Evolutionary conservation across 1,140 invertebrate genomes (phyloP).

Genomic region (Apis mellifera): DNA sequence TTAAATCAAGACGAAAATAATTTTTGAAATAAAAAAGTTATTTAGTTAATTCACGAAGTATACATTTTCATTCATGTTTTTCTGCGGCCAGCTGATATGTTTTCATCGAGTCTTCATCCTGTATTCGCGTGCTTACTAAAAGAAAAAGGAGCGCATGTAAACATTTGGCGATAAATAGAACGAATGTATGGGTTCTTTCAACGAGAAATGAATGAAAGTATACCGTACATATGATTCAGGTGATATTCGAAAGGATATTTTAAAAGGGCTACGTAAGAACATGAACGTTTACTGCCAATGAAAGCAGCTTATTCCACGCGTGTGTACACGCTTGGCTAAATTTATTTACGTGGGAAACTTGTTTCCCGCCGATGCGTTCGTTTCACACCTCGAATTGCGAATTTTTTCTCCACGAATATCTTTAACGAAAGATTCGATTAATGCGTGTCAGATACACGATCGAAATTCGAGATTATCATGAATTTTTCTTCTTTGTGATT

Average conservation of each 20-base stretch:
- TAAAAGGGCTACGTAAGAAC: slow-evolving; percentile 2
- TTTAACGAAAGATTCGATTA: background rate
- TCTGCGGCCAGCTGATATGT: too few relatives aligned
- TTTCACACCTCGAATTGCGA: background rate
- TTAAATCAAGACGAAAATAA: too few relatives aligned
- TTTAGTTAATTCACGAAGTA: too few relatives aligned
- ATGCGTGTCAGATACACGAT: background rate
- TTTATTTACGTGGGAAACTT: slow-evolving; percentile 30
- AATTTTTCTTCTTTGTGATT: too few relatives aligned
- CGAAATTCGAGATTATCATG: too few relatives aligned
- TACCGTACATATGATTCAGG: background rate
- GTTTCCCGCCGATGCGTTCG: background rate
- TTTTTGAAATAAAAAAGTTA: too few relatives aligned
- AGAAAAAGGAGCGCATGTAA: background rate
- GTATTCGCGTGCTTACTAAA: too few relatives aligned
- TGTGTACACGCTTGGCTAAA: slow-evolving; percentile 3
- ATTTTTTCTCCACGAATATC: background rate
- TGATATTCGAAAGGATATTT: background rate
- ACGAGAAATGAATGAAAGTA: background rate
- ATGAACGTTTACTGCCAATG: slow-evolving; percentile 21
- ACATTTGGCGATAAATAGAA: background rate
- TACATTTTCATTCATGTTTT: too few relatives aligned
- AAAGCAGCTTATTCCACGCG: slow-evolving; percentile 9
- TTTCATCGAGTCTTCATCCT: too few relatives aligned
- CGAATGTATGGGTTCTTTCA: too few relatives aligned